Evolutionary conservation across 2,113 vertebrate species (phyloP).

Genomic region (Trematocara variabile): DNA sequence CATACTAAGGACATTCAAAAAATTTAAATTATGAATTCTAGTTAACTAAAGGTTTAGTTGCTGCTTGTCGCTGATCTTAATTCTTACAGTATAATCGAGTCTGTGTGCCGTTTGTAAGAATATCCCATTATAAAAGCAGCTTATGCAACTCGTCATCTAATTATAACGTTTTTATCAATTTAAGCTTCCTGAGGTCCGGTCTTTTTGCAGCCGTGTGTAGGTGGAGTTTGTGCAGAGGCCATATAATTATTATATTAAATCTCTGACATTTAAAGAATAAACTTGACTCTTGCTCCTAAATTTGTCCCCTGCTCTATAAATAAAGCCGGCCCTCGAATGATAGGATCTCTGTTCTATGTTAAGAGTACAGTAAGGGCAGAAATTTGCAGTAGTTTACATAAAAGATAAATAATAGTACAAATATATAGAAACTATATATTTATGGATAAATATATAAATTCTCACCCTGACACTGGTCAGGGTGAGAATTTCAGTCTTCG

Average conservation of each 20-base stretch:
- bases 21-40: neutral
- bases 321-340: conserved; percentile 17
- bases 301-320: conserved; percentile 2
- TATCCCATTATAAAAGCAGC: neutral
- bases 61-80: neutral
- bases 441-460: neutral
- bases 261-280: neutral
- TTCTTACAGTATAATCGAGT: neutral
- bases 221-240: neutral
- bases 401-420: neutral
- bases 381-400: conserved; percentile 35
- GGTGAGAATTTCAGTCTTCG: neutral
- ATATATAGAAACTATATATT: conserved; percentile 10
- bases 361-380: neutral
- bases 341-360: conserved; percentile 12
- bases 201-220: neutral
- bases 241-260: neutral
- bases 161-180: neutral
- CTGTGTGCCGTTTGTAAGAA: neutral
- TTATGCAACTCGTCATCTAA: neutral
- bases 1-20: neutral
- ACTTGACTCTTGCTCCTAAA: neutral
- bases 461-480: neutral
- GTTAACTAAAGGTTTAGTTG: neutral
- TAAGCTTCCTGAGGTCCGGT: neutral